Conservation (phyloP, 2,797 vertebrate species). For the Coendou prehensilis region DNA sequence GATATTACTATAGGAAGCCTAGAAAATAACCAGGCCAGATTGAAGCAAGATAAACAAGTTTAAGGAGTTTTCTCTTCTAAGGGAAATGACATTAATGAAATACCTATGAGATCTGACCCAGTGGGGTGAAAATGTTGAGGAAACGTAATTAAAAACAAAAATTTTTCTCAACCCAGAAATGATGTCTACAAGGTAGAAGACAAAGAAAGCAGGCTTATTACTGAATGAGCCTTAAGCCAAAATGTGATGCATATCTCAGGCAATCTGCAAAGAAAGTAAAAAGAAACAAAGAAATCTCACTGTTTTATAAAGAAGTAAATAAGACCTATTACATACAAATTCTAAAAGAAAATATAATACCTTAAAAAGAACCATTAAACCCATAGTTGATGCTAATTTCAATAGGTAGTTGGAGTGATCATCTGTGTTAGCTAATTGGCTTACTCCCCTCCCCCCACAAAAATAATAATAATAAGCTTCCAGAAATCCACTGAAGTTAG, state of each 20-base stretch:
- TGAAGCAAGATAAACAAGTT: not conserved
- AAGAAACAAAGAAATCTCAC: not conserved
- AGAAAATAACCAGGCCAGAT: not conserved
- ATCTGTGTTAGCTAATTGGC: not conserved
- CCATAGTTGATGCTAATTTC: not conserved
- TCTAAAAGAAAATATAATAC: not conserved
- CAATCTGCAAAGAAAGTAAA: not conserved
- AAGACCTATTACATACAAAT: not conserved
- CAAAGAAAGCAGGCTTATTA: not conserved
- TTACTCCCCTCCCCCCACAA: not conserved
- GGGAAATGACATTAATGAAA: not conserved
- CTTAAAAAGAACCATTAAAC: not conserved
- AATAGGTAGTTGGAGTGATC: not conserved
- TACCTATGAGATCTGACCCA: not conserved
- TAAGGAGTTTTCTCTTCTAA: not conserved
- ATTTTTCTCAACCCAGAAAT: not conserved
- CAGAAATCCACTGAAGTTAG: not conserved
- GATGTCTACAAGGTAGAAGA: not conserved
- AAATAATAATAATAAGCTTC: too few species aligned
- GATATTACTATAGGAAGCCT: not conserved
- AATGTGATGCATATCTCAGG: not conserved
- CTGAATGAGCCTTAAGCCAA: not conserved
- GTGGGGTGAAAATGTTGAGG: not conserved
- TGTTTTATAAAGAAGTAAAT: not conserved
- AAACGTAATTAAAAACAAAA: conserved; percentile 31